Evolutionary conservation across 2,113 vertebrate species (phyloP).

Genomic region (Tor tambroides): DNA sequence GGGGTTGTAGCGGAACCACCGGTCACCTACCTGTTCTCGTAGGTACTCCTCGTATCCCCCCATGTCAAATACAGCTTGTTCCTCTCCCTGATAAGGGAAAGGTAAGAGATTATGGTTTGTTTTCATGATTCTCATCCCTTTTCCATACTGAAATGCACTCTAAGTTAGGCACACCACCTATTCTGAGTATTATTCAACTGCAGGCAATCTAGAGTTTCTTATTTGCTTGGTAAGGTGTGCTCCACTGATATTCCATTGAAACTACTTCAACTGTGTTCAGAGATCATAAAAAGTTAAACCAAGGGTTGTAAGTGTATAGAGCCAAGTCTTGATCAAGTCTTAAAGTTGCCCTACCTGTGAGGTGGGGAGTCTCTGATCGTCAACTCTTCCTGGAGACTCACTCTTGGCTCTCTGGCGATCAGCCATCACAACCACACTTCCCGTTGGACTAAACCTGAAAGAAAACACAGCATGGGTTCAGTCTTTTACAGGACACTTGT

Average conservation of each 20-base stretch:
- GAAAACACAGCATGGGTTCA: background rate
- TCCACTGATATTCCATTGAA: background rate
- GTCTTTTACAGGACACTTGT: background rate
- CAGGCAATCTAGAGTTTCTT: background rate
- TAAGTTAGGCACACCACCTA: background rate
- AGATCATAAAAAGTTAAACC: background rate
- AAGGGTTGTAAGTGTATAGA: background rate
- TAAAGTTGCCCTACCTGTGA: conserved; percentile 78
- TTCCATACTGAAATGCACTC: background rate
- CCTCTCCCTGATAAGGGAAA: conserved; percentile 81
- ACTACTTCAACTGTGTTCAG: no score
- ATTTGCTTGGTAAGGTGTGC: background rate
- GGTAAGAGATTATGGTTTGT: background rate
- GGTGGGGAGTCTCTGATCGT: conserved; percentile 86
- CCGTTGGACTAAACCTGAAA: conserved; percentile 92
- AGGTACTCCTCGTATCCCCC: conserved; percentile 96
- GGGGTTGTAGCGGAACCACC: conserved; percentile 99
- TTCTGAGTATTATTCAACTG: background rate
- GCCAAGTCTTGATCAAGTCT: background rate
- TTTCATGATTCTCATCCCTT: background rate
- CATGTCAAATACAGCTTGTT: conserved; percentile 86
- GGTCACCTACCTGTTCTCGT: conserved; percentile 94
- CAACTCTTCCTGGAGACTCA: conserved; percentile 89
- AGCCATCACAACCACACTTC: conserved; percentile 86
- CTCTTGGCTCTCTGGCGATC: conserved; percentile 94